Evolutionary conservation across 2,888 invertebrate species (phyloP).

Genomic region (Erynnis tages): DNA sequence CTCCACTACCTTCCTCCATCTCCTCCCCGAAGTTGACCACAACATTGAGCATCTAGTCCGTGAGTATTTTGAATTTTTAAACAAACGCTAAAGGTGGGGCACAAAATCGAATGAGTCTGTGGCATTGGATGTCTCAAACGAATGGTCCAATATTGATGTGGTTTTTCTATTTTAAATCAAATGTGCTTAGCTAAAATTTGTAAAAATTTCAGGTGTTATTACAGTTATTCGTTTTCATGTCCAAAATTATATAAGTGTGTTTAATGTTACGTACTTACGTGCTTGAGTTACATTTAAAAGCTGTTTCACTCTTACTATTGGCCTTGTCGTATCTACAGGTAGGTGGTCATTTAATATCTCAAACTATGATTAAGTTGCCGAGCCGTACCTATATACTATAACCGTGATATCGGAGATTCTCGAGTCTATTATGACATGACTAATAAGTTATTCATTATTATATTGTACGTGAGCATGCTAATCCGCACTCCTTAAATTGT

Average conservation of each 20-base stretch:
- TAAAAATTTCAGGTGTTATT: too few species aligned
- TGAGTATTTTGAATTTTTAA: slow-evolving; percentile 51
- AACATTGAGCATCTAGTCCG: slow-evolving; percentile 83
- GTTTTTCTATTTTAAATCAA: neutral
- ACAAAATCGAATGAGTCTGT: too few species aligned
- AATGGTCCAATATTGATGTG: too few species aligned
- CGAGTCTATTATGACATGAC: slow-evolving; percentile 11
- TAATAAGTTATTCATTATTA: slow-evolving; percentile 9
- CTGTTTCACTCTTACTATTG: slow-evolving; percentile 5
- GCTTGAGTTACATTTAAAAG: neutral
- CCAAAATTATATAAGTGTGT: too few species aligned
- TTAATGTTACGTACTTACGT: too few species aligned
- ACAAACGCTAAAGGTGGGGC: too few species aligned
- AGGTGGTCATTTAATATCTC: slow-evolving; percentile 10
- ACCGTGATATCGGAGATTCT: slow-evolving; percentile 16
- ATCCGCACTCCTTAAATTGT: too few species aligned
- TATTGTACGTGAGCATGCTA: slow-evolving; percentile 14
- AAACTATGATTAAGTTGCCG: slow-evolving; percentile 11
- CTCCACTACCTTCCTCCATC: slow-evolving; percentile 90
- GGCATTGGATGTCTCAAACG: too few species aligned
- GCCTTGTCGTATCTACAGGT: slow-evolving; percentile 6
- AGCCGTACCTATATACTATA: neutral
- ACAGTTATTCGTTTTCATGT: too few species aligned
- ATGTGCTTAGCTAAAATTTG: too few species aligned
- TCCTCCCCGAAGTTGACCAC: slow-evolving; percentile 90